Conservation (phyloP, 2,797 vertebrate species). For the Cossypha polioptera region DNA sequence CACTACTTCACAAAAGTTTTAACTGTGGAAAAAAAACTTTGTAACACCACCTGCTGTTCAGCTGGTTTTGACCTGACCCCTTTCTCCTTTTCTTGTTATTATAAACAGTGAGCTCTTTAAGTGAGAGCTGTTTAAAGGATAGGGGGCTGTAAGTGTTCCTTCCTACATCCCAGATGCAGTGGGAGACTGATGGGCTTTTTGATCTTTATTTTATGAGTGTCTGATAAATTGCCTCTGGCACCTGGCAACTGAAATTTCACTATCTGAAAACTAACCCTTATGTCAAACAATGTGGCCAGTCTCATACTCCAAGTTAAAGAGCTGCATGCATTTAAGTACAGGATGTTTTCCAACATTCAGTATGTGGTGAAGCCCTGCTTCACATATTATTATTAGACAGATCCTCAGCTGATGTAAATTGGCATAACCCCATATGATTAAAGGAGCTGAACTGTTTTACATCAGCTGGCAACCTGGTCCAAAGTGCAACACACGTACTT, state of each 20-base stretch:
- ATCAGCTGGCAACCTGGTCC: conserved; percentile 52
- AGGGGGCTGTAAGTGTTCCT: conserved; percentile 76
- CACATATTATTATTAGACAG: conserved; percentile 48
- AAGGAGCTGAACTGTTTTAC: conserved; percentile 61
- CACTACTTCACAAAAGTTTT: conserved; percentile 65
- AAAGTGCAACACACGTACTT: conserved; percentile 54
- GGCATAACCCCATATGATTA: conserved; percentile 42
- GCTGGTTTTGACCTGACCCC: conserved; percentile 82
- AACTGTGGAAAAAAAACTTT: conserved; percentile 62
- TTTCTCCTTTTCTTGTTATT: conserved; percentile 84
- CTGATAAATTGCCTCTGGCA: conserved; percentile 83
- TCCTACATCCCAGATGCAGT: conserved; percentile 80
- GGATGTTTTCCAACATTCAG: conserved; percentile 68
- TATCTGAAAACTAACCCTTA: conserved; percentile 80
- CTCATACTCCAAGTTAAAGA: conserved; percentile 64
- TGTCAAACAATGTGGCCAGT: conserved; percentile 79
- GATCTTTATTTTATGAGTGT: conserved; percentile 82
- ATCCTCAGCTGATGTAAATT: conserved; percentile 62
- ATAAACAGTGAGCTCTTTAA: conserved; percentile 88
- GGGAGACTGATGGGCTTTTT: conserved; percentile 77
- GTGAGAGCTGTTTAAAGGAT: conserved; percentile 84
- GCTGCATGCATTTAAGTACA: conserved; percentile 62
- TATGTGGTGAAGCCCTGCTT: conserved; percentile 49
- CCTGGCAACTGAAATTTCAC: conserved; percentile 83
- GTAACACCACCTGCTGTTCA: conserved; percentile 81